Conservation (phyloP, 2,888 invertebrate species). For the Microctonus aethiopoides region DNA sequence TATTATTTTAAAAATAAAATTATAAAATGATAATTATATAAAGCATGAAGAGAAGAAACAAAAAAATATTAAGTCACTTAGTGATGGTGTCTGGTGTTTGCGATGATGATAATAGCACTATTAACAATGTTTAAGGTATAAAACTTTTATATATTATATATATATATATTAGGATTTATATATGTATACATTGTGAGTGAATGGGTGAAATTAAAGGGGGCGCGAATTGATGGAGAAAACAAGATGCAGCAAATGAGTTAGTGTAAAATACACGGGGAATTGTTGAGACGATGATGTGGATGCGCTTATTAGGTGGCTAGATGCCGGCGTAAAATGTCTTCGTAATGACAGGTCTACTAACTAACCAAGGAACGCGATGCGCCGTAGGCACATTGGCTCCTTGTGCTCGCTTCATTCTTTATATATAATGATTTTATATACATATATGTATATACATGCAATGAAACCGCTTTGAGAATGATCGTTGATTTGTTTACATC, state of each 20-base stretch:
- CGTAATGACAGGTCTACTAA: conserved; percentile 58
- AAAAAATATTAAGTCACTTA: neutral
- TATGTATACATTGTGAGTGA: neutral
- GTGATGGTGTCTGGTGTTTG: neutral
- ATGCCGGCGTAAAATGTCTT: conserved; percentile 58
- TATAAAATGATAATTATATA: neutral
- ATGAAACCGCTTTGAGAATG: conserved; percentile 39
- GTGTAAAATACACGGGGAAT: conserved; percentile 24
- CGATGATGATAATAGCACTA: neutral
- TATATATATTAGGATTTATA: no score
- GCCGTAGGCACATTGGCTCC: conserved; percentile 31
- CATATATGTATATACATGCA: conserved; percentile 33
- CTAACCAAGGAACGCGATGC: conserved; percentile 48
- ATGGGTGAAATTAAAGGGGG: no score
- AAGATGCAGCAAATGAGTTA: conserved; percentile 9
- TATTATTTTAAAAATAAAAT: neutral
- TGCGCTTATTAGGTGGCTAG: conserved; percentile 58
- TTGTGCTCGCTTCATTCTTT: conserved; percentile 19
- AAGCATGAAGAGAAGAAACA: neutral
- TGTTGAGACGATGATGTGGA: conserved; percentile 42
- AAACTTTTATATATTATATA: no score
- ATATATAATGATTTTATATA: conserved; percentile 18
- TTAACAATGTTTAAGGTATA: neutral
- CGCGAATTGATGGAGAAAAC: neutral
- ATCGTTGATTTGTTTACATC: conserved; percentile 63